Percentiles rank a stretch among this genome's conserved stretches.
phyloP scores from a whole-genome alignment of 2,888 invertebrate species.

The Scaptomyza cyrtandrae region DNA sequence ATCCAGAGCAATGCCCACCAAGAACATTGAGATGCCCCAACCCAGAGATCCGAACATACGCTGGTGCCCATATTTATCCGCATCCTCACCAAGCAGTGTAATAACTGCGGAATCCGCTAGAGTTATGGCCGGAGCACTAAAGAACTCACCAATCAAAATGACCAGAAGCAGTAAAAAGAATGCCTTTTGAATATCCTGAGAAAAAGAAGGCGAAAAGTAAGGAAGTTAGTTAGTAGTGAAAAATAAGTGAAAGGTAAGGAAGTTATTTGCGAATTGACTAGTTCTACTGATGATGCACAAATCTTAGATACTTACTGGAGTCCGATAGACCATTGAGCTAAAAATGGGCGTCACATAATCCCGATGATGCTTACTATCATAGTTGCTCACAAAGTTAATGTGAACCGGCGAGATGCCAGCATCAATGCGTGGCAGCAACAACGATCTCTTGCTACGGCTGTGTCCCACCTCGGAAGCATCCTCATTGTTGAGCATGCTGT shows the following conservation, averaged over 20 bases:
- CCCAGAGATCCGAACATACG: constrained; percentile 99
- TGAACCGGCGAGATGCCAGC: constrained; percentile 88
- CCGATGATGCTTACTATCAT: constrained; percentile 88
- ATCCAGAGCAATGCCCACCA: constrained; percentile 96
- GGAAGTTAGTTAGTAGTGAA: constrained; percentile 9
- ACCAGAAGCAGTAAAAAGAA: constrained; percentile 97
- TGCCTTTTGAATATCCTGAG: constrained; percentile 94
- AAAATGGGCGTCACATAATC: constrained; percentile 95
- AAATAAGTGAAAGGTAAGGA: neutral
- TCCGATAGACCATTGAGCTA: constrained; percentile 96
- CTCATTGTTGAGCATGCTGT: constrained; percentile 36
- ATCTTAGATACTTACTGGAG: constrained; percentile 82
- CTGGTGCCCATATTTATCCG: constrained; percentile 96
- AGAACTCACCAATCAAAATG: constrained; percentile 98
- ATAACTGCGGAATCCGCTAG: constrained; percentile 97
- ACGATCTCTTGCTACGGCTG: constrained; percentile 74
- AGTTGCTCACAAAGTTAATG: constrained; percentile 91
- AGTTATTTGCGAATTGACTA: no score
- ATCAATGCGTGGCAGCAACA: constrained; percentile 80
- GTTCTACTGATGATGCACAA: no score
- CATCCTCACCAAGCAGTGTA: constrained; percentile 94
- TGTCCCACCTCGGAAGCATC: constrained; percentile 55
- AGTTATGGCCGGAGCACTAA: constrained; percentile 97
- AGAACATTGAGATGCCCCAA: constrained; percentile 99
- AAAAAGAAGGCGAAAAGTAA: neutral